phyloP scores from a whole-genome alignment of 2,888 invertebrate species.

The Furcula furcula region DNA sequence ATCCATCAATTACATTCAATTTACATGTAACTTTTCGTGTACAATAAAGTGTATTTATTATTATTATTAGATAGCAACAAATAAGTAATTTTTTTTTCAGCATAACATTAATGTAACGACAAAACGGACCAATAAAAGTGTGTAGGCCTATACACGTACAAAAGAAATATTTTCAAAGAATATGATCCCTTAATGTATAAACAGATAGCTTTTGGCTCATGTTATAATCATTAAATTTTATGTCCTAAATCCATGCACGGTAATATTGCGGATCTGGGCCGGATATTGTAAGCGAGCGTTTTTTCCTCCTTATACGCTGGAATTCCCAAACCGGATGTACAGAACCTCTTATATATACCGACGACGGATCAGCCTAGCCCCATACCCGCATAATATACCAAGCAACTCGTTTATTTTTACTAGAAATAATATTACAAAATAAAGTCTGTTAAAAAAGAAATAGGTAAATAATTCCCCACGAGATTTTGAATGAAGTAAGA shows the following conservation, averaged over 20 bases:
- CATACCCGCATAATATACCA: slow-evolving; percentile 41
- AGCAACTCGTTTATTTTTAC: slow-evolving; percentile 38
- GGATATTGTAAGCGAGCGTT: slow-evolving; percentile 52
- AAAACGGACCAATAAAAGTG: too few relatives aligned
- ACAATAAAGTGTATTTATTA: too few relatives aligned
- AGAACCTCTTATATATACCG: slow-evolving; percentile 19
- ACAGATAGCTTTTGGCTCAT: slow-evolving; percentile 14
- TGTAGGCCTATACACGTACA: too few relatives aligned
- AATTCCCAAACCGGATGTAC: slow-evolving; percentile 7
- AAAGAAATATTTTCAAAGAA: not conserved
- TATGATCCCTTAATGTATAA: slow-evolving; percentile 3
- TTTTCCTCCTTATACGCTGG: slow-evolving; percentile 28
- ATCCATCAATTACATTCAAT: too few relatives aligned
- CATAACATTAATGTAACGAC: not conserved
- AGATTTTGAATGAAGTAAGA: slow-evolving; percentile 18
- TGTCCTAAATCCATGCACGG: slow-evolving; percentile 50
- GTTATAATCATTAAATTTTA: slow-evolving; percentile 56
- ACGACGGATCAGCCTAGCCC: slow-evolving; percentile 39
- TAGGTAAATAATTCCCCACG: slow-evolving; percentile 14
- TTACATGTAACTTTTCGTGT: too few relatives aligned
- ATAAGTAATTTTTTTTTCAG: too few relatives aligned
- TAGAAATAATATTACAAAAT: slow-evolving; percentile 40
- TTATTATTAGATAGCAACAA: too few relatives aligned
- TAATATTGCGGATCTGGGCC: slow-evolving; percentile 50
- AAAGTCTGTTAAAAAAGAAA: not conserved